Evolutionary conservation across 2,113 vertebrate species (phyloP), one percentile per base, ranked within the genome.

Genomic region (Azemiops feae): DNA sequence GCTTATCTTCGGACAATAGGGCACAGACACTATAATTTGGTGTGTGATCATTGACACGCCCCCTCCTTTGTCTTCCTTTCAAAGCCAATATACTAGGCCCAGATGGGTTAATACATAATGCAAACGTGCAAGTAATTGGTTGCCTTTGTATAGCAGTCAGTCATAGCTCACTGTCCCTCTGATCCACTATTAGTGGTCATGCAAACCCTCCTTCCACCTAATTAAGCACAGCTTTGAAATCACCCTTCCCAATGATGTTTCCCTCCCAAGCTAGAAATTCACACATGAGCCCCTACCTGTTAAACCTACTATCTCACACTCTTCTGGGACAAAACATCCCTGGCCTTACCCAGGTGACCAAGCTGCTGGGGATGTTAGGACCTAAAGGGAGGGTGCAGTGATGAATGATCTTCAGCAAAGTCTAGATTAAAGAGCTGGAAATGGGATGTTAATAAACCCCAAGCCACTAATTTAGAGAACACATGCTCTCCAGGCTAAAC

Each of bases 41-140:
- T 95, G 97, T 97, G 98, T 98, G 98, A 98, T 98, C 97, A 97
- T 95, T 92, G 98, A 98, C 98, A 98, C 98, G 97, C 99, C 99
- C 95, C 97, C 74, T 97, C 97, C 98, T 98, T 97, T 98, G 98
- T 98, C 97, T 96, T 98, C 97, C 98, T 99, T 98, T 98, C 98
- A 97, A 96, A 96, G 97, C 97, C 97, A 97, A 98, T 98, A 98
- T 98, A 97, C 96, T 97, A 94, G 92, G 94, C 97, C 98, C 99
- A 99, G 99, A 99, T 99, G 99, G 99, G 98, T 98, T 97, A 99
- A 99, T 99, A 98, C 98, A 99, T 99, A 99, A 99, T 99, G 98
- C 98, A 98, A 97, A 97, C 93, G 97, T 98, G 97, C 98, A 98
- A 98, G 97, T 98, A 98, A 98, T 97, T 97, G 97, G 97, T 95